Base-by-base conservation (phyloP, 2,113 vertebrate species). In the Tauraco erythrolophus region DNA sequence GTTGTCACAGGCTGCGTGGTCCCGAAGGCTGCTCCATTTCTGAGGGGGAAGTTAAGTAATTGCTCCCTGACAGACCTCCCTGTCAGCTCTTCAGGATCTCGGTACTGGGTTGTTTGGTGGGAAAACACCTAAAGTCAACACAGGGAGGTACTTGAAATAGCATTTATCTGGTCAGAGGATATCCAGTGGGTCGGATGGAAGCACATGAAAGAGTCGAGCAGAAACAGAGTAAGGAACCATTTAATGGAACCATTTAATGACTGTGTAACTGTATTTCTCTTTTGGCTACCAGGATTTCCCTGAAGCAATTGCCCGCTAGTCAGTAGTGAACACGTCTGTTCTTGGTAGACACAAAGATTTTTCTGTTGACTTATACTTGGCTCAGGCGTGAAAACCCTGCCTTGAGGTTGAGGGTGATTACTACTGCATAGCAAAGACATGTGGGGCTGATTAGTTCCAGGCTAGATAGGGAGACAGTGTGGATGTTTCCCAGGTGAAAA, bases 111-210 rank as follows among this genome's bases (percentile, higher is more conserved):
- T 89, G n/a, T 91, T 95, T 92, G 74, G 61, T 88, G 46, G 86
- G 89, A 95, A 96, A 94, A 91, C 77, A 88, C 37, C n/a, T 61
- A 46, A 95, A 95, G 45, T 91, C 88, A 87, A 71, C 71, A 95
- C 27, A 62, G 43, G 17, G 60, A 80, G 71, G 54, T 50, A 76
- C 18, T 91, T 77, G 69, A 89, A 97, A 95, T 64, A 53, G 50
- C 91, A 72, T 87, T 94, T 89, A 92, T 41, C 71, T 71, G 86
- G 77, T 61, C 2, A 3, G 62, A 51, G 80, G 46, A 62, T 88
- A 79, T 13, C 14, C 28, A 68, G 48, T 14, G 69, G 22, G 25
- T 56, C 0, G 0, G 35, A 35, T 53, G 76, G 79, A 68, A 92
- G 65, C 46, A 37, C 64, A 27, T 69, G 65, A 89, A 78, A 78